Conservation (phyloP, 2,888 invertebrate genomes). For the Leptopilina syphax region DNA sequence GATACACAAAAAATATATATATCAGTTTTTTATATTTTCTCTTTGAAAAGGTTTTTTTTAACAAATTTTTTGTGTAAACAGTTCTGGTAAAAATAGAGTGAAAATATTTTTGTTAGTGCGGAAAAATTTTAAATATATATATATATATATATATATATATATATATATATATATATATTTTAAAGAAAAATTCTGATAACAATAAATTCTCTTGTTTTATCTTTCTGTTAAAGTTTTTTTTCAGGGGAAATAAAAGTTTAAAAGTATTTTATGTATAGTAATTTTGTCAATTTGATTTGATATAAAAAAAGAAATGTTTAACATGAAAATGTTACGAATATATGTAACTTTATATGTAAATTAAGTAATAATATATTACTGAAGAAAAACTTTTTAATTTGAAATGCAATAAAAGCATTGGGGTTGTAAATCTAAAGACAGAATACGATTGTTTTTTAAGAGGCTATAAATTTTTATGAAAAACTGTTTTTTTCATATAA, state of each 20-base stretch:
- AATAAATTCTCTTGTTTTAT: too few relatives aligned
- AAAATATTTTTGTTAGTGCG: too few relatives aligned
- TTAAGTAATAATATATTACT: background rate
- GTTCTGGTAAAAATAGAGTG: too few relatives aligned
- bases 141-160: too few relatives aligned
- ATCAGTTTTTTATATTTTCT: background rate
- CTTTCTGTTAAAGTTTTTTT: too few relatives aligned
- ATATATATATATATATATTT: too few relatives aligned
- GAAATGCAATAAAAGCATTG: slow-evolving; percentile 21
- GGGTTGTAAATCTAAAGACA: background rate
- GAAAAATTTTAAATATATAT: too few relatives aligned
- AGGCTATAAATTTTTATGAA: slow-evolving; percentile 16
- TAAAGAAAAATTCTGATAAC: too few relatives aligned
- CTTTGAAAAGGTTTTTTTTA: background rate
- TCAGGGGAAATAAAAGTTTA: too few relatives aligned
- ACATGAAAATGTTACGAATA: background rate
- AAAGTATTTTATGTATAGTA: too few relatives aligned
- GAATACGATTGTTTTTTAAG: slow-evolving; percentile 18
- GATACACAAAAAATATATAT: background rate
- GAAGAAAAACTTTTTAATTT: slow-evolving; percentile 8
- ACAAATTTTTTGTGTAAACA: background rate
- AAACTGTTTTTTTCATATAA: slow-evolving; percentile 10
- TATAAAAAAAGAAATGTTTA: background rate
- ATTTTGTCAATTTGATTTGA: too few relatives aligned
- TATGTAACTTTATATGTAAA: background rate